Conservation (phyloP, 2,797 vertebrate genomes). For the Alcedo atthis region DNA sequence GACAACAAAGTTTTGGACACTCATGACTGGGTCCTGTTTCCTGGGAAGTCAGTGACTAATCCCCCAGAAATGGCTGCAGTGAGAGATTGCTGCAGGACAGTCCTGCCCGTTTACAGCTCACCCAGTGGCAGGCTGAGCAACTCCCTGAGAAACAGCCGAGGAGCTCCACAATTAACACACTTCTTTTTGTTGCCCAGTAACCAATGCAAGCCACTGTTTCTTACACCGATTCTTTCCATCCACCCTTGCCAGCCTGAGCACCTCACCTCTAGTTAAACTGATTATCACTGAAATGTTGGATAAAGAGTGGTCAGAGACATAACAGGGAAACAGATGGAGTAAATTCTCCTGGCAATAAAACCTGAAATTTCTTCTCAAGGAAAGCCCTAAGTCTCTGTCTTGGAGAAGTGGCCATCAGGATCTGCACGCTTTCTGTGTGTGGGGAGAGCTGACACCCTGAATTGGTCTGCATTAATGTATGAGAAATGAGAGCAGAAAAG, state of each 20-base stretch:
- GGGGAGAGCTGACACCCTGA: background rate
- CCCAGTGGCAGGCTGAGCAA: background rate
- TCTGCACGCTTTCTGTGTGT: background rate
- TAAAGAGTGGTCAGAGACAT: background rate
- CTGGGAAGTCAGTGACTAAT: slow-evolving; percentile 44
- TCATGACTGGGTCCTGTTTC: background rate
- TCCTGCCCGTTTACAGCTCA: background rate
- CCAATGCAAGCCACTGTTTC: background rate
- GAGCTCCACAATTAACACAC: background rate
- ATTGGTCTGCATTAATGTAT: background rate
- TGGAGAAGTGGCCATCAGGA: background rate
- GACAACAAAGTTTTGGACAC: background rate
- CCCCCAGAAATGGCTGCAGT: background rate
- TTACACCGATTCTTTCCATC: background rate
- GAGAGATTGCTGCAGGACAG: background rate
- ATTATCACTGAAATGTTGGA: background rate
- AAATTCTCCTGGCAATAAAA: background rate
- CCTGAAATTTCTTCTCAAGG: background rate
- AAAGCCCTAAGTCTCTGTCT: background rate
- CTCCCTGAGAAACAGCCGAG: background rate
- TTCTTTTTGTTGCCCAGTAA: background rate
- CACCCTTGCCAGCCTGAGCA: background rate
- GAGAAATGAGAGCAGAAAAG: background rate
- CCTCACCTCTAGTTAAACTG: background rate
- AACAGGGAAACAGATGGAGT: background rate